Evolutionary conservation across 2,888 invertebrate species (phyloP), one percentile per base, ranked within the genome.

Genomic region (Xestia c-nigrum): DNA sequence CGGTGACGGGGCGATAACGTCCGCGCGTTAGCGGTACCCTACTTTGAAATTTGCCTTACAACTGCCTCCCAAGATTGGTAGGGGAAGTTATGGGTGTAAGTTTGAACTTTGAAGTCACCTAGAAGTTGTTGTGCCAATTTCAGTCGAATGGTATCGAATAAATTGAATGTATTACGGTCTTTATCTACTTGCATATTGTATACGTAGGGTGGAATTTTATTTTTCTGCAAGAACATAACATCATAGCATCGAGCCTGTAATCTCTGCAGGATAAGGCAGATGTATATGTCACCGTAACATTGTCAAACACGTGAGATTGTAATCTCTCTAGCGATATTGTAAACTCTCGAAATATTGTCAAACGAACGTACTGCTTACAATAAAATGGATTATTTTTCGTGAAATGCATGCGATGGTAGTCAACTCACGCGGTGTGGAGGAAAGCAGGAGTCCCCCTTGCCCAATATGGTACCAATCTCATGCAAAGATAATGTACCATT

Each of bases 1-100:
- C 85, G 82, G 83, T 75, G 76, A 76, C 71, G 76, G 46, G 74
- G 72, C 83, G 85, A 87, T 84, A 87, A 84, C 80, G 85, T 77
- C 57, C 21, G 47, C 77, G 74, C 76, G 74, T 84, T 82, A 81
- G 63, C 66, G 59, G 76, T 70, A 83, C 71, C 73, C 72, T 61
- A 72, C 74, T 70, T 86, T 70, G 84, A 78, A 86, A 84, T 78
- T 86, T 79, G 79, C 77, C 74, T 68, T 66, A 85, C 75, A 78
- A 83, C 74, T 80, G 64, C 76, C 68, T 74, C 40, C 83, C 38
- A 75, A 86, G 84, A 86, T 83, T 72, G 72, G 69, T 61, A 55
- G 31, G 16, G 43, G 75, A 86, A 84, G 55, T 83, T 75, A 68
- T 31, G 57, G 67, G 38, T 61, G 38, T 59, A 66, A 80, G 66